Conservation (phyloP, 35 echinoderm and acorn worm species). For the Apostichopus californicus region DNA sequence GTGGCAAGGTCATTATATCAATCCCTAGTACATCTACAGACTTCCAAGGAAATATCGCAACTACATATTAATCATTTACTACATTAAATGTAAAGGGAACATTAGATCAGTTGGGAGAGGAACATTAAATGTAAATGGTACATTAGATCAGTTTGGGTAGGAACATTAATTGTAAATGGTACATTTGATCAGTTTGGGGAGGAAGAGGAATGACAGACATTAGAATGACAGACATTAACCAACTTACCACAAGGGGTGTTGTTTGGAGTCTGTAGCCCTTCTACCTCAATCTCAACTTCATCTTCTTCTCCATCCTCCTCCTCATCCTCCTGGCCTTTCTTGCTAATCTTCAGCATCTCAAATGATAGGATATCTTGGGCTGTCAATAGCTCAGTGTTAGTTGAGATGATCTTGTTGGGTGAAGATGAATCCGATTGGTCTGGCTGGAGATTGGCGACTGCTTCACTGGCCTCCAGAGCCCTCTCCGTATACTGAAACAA, state of each 20-base stretch:
- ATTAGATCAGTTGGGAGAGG: too few relatives aligned
- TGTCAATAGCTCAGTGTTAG: conserved; percentile 74
- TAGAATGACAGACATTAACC: neutral
- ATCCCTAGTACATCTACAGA: too few relatives aligned
- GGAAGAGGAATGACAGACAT: too few relatives aligned
- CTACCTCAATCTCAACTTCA: conserved; percentile 34
- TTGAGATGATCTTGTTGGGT: conserved; percentile 70
- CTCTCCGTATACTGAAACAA: neutral
- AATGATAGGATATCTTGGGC: conserved; percentile 92
- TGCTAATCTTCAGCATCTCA: conserved; percentile 86
- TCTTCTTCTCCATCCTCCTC: conserved; percentile 52
- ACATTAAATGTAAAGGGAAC: too few relatives aligned
- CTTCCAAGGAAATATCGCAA: too few relatives aligned
- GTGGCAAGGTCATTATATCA: neutral
- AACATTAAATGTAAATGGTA: too few relatives aligned
- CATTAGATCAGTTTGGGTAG: too few relatives aligned
- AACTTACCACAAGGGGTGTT: conserved; percentile 92
- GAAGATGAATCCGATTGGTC: conserved; percentile 62
- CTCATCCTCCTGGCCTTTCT: conserved; percentile 47
- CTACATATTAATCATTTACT: too few relatives aligned
- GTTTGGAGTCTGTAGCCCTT: conserved; percentile 80
- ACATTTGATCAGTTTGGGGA: too few relatives aligned
- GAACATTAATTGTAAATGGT: too few relatives aligned
- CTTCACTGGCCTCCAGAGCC: conserved; percentile 49
- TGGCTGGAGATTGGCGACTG: conserved; percentile 70